phyloP scores from a whole-genome alignment of 2,888 invertebrate genomes.

The Pycnomerus fuliginosus region DNA sequence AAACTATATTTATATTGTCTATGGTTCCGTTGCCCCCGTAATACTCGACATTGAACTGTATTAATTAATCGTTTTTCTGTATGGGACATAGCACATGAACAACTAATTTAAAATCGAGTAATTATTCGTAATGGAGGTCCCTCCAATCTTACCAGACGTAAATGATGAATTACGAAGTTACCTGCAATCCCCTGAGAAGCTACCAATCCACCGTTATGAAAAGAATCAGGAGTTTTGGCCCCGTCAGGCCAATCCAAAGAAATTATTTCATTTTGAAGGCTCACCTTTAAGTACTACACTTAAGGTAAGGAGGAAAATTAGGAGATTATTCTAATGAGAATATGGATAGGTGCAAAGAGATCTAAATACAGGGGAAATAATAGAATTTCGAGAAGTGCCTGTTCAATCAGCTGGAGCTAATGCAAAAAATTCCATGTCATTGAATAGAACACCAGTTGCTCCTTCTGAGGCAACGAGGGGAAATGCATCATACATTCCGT shows the following conservation, averaged over 20 bases:
- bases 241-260: constrained; percentile 56
- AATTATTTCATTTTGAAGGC: constrained; percentile 56
- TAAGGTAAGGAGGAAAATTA: constrained; percentile 46
- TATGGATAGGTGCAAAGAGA: constrained; percentile 65
- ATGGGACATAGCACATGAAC: no score
- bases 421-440: constrained; percentile 74
- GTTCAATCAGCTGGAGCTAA: constrained; percentile 63
- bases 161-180: constrained; percentile 66
- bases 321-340: not conserved
- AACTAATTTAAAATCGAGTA: no score
- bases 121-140: no score
- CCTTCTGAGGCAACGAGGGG: constrained; percentile 72
- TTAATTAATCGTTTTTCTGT: no score
- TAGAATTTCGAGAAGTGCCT: constrained; percentile 65
- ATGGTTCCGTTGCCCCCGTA: no score
- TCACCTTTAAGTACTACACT: constrained; percentile 57
- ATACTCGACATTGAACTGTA: no score
- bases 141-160: constrained; percentile 58
- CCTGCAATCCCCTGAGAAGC: constrained; percentile 65
- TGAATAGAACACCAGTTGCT: constrained; percentile 75
- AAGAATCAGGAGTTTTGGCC: constrained; percentile 68
- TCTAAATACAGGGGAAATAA: constrained; percentile 72
- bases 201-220: constrained; percentile 72
- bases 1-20: no score
- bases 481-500: constrained; percentile 77